phyloP scores from a whole-genome alignment of 2,888 invertebrate genomes.

The Litoditis marina region DNA sequence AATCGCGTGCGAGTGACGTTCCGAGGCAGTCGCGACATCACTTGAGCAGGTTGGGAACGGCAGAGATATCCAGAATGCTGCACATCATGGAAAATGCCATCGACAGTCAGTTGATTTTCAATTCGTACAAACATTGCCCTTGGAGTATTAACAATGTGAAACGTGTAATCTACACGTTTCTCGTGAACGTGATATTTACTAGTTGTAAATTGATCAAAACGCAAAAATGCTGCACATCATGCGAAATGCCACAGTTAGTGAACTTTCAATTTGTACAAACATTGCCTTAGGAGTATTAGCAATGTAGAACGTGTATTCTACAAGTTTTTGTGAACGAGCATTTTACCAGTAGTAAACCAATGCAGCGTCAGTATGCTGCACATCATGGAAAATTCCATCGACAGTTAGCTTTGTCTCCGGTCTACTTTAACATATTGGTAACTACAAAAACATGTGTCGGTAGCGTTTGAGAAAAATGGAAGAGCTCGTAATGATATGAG shows the following conservation, averaged over 20 bases:
- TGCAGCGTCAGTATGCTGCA: conserved; percentile 15
- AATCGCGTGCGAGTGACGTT: conserved; percentile 32
- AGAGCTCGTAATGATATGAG: no score
- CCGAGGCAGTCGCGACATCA: conserved; percentile 39
- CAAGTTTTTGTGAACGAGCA: no score
- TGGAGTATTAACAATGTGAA: no score
- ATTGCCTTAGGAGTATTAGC: not conserved
- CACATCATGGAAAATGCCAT: conserved; percentile 34
- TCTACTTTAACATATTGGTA: no score
- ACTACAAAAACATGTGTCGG: no score
- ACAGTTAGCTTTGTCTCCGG: conserved; percentile 29
- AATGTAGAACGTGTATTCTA: no score
- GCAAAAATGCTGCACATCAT: conserved; percentile 20
- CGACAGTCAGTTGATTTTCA: conserved; percentile 16
- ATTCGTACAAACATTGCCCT: not conserved
- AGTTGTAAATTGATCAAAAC: no score
- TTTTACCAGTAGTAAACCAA: no score
- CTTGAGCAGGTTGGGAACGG: conserved; percentile 26
- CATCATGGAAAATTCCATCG: conserved; percentile 33
- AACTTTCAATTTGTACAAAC: conserved; percentile 5
- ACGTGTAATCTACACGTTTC: no score
- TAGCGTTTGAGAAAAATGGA: no score
- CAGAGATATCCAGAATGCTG: conserved; percentile 21
- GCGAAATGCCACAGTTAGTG: conserved; percentile 32
- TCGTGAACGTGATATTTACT: no score